Evolutionary conservation across 2,888 invertebrate genomes (phyloP).

Genomic region (Amiota communis): DNA sequence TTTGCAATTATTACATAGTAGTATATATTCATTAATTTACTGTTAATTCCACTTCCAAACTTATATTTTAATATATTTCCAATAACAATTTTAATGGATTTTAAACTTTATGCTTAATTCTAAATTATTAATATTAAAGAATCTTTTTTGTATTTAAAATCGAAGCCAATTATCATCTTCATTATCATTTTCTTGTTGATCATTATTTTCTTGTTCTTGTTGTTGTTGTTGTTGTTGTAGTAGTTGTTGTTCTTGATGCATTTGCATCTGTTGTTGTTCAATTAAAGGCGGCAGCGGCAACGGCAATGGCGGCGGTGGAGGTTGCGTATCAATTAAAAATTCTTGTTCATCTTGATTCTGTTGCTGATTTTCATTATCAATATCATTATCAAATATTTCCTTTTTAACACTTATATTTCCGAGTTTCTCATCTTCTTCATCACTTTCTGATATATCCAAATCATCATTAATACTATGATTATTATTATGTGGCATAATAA

Average conservation of each 20-base stretch:
- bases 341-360: constrained; percentile 36
- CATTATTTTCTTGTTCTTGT: constrained; percentile 38
- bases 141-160: constrained; percentile 50
- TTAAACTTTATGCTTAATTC: constrained; percentile 6
- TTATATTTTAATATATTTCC: too few species aligned
- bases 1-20: too few species aligned
- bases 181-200: constrained; percentile 48
- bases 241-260: constrained; percentile 37
- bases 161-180: constrained; percentile 66
- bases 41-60: background rate
- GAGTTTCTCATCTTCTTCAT: constrained; percentile 74
- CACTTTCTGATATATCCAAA: constrained; percentile 85
- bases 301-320: constrained; percentile 39
- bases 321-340: constrained; percentile 48
- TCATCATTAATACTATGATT: constrained; percentile 81
- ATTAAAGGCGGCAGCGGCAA: constrained; percentile 35
- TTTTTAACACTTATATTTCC: constrained; percentile 55
- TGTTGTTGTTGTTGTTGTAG: constrained; percentile 42
- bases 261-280: constrained; percentile 38
- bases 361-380: constrained; percentile 8
- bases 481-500: constrained; percentile 62
- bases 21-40: background rate
- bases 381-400: constrained; percentile 52
- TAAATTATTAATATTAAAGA: constrained; percentile 17
- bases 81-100: too few species aligned